phyloP scores from a whole-genome alignment of 2,888 invertebrate genomes.

The Chrysomela aeneicollis region DNA sequence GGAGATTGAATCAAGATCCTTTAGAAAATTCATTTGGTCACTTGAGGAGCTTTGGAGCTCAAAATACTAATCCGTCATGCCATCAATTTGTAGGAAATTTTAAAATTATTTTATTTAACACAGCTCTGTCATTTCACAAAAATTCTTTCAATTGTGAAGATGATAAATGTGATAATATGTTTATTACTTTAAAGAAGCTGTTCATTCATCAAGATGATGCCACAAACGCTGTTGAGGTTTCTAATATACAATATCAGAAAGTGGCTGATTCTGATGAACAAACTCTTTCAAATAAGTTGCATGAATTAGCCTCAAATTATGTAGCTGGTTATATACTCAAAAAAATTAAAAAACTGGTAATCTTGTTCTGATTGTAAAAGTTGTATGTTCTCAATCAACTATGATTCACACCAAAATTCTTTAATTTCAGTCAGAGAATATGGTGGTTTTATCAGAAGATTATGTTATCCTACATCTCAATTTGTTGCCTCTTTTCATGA shows the following conservation, averaged over 20 bases:
- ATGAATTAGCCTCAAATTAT: slow-evolving; percentile 17
- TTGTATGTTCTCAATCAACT: slow-evolving; percentile 13
- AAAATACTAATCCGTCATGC: slow-evolving; percentile 16
- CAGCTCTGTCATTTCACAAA: slow-evolving; percentile 14
- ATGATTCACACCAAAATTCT: slow-evolving; percentile 9
- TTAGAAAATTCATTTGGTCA: slow-evolving; percentile 22
- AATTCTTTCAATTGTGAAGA: slow-evolving; percentile 26
- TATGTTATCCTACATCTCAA: slow-evolving; percentile 10
- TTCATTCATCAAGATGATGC: too few species aligned
- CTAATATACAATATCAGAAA: too few species aligned
- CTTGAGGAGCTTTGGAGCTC: slow-evolving; percentile 16
- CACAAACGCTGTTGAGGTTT: too few species aligned
- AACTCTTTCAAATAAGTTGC: slow-evolving; percentile 1
- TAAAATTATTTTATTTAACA: slow-evolving; percentile 14
- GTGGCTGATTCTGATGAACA: too few species aligned
- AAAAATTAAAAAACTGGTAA: slow-evolving; percentile 6
- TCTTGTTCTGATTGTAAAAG: slow-evolving; percentile 12
- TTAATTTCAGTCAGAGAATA: slow-evolving; percentile 23
- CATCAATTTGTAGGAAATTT: slow-evolving; percentile 19
- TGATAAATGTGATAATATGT: not conserved
- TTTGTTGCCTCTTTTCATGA: slow-evolving; percentile 8
- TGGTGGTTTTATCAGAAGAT: slow-evolving; percentile 18
- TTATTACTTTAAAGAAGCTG: too few species aligned
- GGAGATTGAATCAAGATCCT: slow-evolving; percentile 24
- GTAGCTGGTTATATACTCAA: slow-evolving; percentile 21